Conservation (phyloP, 1,140 invertebrate genomes). For the Elymnias hypermnestra region DNA sequence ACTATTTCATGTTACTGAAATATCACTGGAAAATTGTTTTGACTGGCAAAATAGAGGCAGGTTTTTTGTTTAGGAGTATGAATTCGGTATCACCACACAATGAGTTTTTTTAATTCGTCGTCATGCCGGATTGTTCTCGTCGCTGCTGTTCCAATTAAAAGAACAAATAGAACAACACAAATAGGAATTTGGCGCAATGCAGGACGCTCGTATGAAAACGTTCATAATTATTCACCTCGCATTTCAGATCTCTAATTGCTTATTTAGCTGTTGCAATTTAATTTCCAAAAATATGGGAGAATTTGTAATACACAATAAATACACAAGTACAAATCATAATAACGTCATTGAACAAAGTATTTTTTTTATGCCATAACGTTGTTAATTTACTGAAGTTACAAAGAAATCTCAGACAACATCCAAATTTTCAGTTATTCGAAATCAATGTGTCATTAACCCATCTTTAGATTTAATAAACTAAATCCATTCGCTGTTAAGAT, state of each 20-base stretch:
- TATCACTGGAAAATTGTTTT: neutral
- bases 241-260: conserved; percentile 55
- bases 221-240: conserved; percentile 45
- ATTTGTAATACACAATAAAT: no score
- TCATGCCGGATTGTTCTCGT: conserved; percentile 16
- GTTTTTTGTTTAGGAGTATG: neutral
- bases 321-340: neutral
- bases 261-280: conserved; percentile 38
- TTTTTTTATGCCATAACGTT: no score
- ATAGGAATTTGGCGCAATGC: conserved; percentile 67
- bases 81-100: conserved; percentile 4
- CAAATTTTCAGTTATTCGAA: conserved; percentile 2
- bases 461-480: no score
- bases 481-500: no score
- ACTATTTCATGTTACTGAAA: conserved; percentile 19
- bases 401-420: conserved; percentile 1
- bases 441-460: conserved; percentile 13
- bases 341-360: neutral
- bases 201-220: conserved; percentile 52
- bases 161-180: conserved; percentile 48
- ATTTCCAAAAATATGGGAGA: no score
- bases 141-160: conserved; percentile 46
- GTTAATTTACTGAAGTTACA: neutral
- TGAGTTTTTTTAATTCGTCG: conserved; percentile 13
- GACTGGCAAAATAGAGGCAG: neutral